These are phyloP conservation scores for Pelusios castaneus DNA, from an alignment of 2,113 vertebrate genomes.

Conservation along the genomic window DNA sequence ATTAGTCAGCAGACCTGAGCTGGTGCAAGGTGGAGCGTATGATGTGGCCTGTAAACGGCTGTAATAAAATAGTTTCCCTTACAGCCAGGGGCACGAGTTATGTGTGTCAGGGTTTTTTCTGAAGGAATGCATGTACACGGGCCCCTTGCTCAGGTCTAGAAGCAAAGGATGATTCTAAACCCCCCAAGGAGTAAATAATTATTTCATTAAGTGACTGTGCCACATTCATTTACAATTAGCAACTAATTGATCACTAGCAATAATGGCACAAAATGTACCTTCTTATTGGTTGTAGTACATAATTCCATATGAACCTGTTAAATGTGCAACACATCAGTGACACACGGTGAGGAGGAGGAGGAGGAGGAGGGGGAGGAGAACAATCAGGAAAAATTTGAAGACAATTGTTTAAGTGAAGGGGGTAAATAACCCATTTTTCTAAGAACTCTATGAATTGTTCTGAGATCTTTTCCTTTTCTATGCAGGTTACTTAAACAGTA, in stretches of 20 bases:
- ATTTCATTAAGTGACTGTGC: slow-evolving; percentile 27
- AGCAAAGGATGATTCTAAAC: slow-evolving; percentile 28
- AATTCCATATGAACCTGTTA: neutral
- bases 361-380: no score
- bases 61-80: neutral
- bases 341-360: neutral
- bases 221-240: slow-evolving; percentile 46
- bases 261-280: neutral
- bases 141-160: neutral
- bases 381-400: neutral
- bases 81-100: neutral
- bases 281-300: rapidly evolving
- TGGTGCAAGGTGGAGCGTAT: neutral
- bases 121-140: neutral
- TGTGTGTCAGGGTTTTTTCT: neutral
- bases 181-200: neutral
- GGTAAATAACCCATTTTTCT: neutral
- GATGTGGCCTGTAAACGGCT: neutral
- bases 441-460: neutral
- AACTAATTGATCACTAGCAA: slow-evolving; percentile 15
- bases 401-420: neutral
- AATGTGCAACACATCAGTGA: neutral
- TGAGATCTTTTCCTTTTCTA: neutral
- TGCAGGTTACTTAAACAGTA: neutral
- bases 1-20: neutral